phyloP scores from a whole-genome alignment of 2,797 vertebrate species.

The Pipistrellus kuhlii region DNA sequence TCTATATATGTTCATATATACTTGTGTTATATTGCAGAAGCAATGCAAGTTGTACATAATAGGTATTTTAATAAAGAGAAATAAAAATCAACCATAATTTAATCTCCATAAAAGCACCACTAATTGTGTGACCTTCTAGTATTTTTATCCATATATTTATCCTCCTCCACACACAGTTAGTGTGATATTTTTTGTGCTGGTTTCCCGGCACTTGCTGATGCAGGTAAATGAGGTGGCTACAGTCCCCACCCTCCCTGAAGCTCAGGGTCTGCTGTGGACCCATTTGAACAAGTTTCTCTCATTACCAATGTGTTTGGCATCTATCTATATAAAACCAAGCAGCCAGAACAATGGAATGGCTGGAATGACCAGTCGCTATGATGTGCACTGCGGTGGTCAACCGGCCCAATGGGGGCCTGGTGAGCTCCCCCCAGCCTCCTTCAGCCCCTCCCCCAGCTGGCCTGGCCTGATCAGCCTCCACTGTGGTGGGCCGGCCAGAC shows the following conservation, averaged over 20 bases:
- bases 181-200: background rate
- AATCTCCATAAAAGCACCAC: background rate
- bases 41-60: background rate
- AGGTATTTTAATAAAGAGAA: conserved; percentile 42
- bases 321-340: no score
- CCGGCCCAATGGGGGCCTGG: no score
- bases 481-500: no score
- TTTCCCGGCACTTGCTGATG: background rate
- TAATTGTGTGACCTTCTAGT: background rate
- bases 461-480: no score
- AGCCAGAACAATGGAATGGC: no score
- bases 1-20: background rate
- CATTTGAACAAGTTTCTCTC: background rate
- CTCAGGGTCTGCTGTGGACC: background rate
- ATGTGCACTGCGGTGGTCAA: no score
- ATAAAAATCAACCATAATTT: conserved; percentile 33
- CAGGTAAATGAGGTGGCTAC: background rate
- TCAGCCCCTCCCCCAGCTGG: no score
- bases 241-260: background rate
- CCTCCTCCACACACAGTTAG: background rate
- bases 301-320: background rate
- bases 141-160: conserved; percentile 29
- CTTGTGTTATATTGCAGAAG: background rate
- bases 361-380: no score
- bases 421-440: no score